Evolutionary conservation across 2,113 vertebrate species (phyloP).

Genomic region (Chionodraco myersi): DNA sequence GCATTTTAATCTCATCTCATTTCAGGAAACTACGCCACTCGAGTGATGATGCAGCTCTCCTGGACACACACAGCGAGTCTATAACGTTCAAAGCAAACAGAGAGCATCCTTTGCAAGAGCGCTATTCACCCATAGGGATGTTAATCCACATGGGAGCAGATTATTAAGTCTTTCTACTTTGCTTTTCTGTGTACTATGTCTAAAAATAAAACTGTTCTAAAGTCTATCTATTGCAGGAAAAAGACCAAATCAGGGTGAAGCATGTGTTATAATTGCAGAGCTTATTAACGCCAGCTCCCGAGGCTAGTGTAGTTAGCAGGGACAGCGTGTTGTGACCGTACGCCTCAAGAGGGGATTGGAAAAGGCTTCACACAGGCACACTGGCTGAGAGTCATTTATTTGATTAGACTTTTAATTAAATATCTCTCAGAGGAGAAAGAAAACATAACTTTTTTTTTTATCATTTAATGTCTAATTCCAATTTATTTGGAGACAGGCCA

Average conservation of each 20-base stretch:
- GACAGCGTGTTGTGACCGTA: slow-evolving; percentile 70
- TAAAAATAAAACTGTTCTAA: slow-evolving; percentile 13
- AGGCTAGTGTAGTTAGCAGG: slow-evolving; percentile 71
- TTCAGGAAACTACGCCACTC: background rate
- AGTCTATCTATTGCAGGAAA: slow-evolving; percentile 44
- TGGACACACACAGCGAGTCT: background rate
- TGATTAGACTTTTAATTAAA: slow-evolving; percentile 83
- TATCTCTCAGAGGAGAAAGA: slow-evolving; percentile 66
- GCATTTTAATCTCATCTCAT: slow-evolving; percentile 27
- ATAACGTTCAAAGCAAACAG: slow-evolving; percentile 16
- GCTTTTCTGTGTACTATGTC: slow-evolving; percentile 2
- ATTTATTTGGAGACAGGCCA: slow-evolving; percentile 73
- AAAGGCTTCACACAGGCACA: slow-evolving; percentile 67
- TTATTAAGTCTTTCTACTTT: slow-evolving; percentile 1
- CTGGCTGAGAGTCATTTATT: slow-evolving; percentile 77
- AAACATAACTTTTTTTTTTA: slow-evolving; percentile 61
- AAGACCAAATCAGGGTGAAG: slow-evolving; percentile 56
- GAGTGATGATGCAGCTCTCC: slow-evolving; percentile 8
- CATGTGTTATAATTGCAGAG: slow-evolving; percentile 57
- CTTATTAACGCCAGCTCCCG: slow-evolving; percentile 66
- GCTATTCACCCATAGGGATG: background rate
- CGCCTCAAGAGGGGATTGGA: slow-evolving; percentile 69
- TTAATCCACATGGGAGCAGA: slow-evolving; percentile 18
- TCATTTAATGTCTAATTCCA: slow-evolving; percentile 78
- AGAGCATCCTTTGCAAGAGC: slow-evolving; percentile 17